phyloP scores from a whole-genome alignment of 1,140 invertebrate species.

The Coenobita brevimanus region DNA sequence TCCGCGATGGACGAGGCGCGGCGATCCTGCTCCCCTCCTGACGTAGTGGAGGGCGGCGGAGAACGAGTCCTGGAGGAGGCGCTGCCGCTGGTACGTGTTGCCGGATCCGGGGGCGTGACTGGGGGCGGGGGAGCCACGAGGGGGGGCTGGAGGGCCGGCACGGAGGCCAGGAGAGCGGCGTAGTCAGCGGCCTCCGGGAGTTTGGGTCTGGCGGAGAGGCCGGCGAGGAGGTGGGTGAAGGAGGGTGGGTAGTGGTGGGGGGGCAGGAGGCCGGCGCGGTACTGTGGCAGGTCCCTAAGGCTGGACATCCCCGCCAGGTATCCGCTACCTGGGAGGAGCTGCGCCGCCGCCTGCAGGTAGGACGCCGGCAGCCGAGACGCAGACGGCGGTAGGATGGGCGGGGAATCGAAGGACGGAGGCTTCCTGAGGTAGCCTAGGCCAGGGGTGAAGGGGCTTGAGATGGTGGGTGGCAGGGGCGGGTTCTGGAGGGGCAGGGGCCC shows the following conservation, averaged over 20 bases:
- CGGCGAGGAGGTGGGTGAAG: constrained; percentile 60
- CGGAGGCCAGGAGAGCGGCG: constrained; percentile 40
- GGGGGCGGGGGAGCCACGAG: constrained; percentile 38
- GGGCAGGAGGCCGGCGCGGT: constrained; percentile 53
- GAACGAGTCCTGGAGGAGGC: neutral
- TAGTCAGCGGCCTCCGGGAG: constrained; percentile 57
- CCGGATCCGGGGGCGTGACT: constrained; percentile 18
- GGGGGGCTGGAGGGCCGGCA: constrained; percentile 37
- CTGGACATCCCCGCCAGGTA: constrained; percentile 64
- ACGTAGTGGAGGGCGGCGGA: constrained; percentile 21
- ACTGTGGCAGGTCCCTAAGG: constrained; percentile 57
- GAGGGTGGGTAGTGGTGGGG: constrained; percentile 59
- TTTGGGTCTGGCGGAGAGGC: constrained; percentile 55
- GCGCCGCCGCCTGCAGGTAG: constrained; percentile 62
- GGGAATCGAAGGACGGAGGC: constrained; percentile 38
- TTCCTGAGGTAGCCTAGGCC: constrained; percentile 57
- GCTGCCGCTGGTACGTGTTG: neutral
- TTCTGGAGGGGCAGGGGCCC: constrained; percentile 42
- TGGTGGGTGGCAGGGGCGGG: constrained; percentile 51
- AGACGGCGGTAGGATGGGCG: constrained; percentile 53
- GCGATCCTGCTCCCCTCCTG: constrained; percentile 62
- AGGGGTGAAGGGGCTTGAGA: constrained; percentile 53
- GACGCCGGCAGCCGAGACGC: constrained; percentile 57
- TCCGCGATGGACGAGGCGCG: constrained; percentile 69
- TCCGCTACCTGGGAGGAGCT: constrained; percentile 60